Evolutionary conservation across 1,140 invertebrate genomes (phyloP).

Genomic region (Oedothorax gibbosus): DNA sequence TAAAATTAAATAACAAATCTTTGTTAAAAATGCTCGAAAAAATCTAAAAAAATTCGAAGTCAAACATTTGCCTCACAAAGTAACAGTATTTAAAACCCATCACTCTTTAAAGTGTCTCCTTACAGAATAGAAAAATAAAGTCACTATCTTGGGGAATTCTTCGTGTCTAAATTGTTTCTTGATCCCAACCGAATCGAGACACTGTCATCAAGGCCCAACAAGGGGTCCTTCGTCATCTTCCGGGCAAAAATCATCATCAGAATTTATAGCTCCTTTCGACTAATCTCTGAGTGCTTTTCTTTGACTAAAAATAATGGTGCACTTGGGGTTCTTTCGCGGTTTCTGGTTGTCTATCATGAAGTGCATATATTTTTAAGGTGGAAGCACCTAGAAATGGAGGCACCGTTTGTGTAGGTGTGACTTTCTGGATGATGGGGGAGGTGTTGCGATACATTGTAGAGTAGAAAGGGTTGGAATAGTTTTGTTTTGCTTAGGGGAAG

Average conservation of each 20-base stretch:
- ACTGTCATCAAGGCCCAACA: constrained; percentile 8
- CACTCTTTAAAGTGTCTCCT: too few species aligned
- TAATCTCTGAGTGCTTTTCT: constrained; percentile 40
- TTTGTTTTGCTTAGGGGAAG: too few species aligned
- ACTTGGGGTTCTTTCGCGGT: neutral
- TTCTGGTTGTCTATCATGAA: constrained; percentile 44
- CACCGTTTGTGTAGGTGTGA: constrained; percentile 25
- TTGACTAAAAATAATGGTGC: constrained; percentile 28
- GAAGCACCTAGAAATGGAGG: neutral
- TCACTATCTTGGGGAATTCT: too few species aligned
- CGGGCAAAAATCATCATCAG: constrained; percentile 7
- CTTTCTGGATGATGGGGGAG: neutral
- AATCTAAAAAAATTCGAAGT: too few species aligned
- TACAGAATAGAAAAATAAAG: too few species aligned
- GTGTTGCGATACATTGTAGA: too few species aligned
- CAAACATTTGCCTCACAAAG: too few species aligned
- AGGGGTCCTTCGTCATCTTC: neutral
- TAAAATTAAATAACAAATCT: too few species aligned
- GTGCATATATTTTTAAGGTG: constrained; percentile 7
- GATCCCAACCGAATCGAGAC: constrained; percentile 1
- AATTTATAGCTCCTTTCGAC: constrained; percentile 45
- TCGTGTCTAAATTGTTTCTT: constrained; percentile 37
- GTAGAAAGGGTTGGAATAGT: too few species aligned
- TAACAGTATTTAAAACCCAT: too few species aligned
- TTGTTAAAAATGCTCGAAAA: too few species aligned